phyloP scores from a whole-genome alignment of 2,888 invertebrate species.

The Agapostemon virescens region DNA sequence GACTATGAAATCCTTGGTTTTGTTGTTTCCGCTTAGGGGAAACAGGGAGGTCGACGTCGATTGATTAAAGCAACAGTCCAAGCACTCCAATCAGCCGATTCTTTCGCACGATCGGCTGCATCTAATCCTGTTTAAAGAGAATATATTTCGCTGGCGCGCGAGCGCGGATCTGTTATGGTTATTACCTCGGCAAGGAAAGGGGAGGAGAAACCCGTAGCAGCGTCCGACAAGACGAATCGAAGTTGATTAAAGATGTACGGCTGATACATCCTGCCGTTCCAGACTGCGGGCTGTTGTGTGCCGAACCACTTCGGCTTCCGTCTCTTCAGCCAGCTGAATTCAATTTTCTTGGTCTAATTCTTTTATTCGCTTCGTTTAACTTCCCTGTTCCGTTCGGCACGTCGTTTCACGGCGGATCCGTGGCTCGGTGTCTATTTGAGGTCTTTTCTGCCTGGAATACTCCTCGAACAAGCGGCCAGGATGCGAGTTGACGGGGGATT shows the following conservation, averaged over 20 bases:
- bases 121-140: conserved; percentile 3
- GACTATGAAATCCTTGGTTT: background rate
- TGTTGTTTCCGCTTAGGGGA: background rate
- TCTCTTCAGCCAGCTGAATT: conserved; percentile 41
- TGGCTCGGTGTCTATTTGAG: conserved; percentile 49
- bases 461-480: conserved; percentile 17
- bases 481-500: background rate
- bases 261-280: conserved; percentile 41
- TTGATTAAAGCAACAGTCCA: conserved; percentile 11
- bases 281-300: conserved; percentile 38
- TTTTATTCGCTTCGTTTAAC: conserved; percentile 59
- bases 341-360: conserved; percentile 59
- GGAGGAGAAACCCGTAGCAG: background rate
- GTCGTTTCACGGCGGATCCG: conserved; percentile 53
- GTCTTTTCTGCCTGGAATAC: conserved; percentile 45
- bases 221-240: conserved; percentile 43
- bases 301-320: conserved; percentile 27
- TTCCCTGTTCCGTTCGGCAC: conserved; percentile 43
- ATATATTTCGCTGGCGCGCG: background rate
- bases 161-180: background rate
- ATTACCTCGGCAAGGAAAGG: background rate
- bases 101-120: background rate
- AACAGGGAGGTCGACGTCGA: background rate
- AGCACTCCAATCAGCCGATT: background rate
- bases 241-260: conserved; percentile 53